phyloP scores from a whole-genome alignment of 2,113 vertebrate genomes.

The Callospermophilus lateralis region DNA sequence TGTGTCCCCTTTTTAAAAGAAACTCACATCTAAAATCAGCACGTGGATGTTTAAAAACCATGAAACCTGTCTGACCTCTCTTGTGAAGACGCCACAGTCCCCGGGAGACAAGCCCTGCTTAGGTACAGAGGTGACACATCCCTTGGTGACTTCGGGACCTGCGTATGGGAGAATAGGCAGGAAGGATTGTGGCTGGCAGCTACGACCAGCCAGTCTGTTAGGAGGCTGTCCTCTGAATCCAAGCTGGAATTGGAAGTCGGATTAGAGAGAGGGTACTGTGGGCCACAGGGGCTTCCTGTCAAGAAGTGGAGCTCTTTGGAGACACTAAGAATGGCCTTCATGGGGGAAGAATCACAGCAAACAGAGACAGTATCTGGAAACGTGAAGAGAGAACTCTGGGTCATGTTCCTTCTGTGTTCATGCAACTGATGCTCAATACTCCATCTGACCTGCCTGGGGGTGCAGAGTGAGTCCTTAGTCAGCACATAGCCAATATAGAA shows the following conservation, averaged over 20 bases:
- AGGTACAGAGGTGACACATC: no score
- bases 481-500: background rate
- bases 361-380: background rate
- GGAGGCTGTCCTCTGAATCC: no score
- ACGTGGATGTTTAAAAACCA: no score
- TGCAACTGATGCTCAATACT: background rate
- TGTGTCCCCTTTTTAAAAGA: no score
- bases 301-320: slow-evolving; percentile 26
- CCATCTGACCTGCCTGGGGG: accelerated
- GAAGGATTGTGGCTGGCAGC: accelerated
- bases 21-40: no score
- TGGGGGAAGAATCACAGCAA: background rate
- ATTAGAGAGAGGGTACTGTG: background rate
- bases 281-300: slow-evolving; percentile 33
- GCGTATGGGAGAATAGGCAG: accelerated
- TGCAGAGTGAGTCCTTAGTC: background rate
- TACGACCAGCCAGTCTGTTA: background rate
- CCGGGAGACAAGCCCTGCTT: no score
- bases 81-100: no score
- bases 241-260: background rate
- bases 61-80: no score
- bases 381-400: background rate
- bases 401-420: background rate
- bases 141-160: no score
- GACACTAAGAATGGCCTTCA: slow-evolving; percentile 52